phyloP scores from a whole-genome alignment of 2,797 vertebrate genomes.

The Hozukius guyotensis region DNA sequence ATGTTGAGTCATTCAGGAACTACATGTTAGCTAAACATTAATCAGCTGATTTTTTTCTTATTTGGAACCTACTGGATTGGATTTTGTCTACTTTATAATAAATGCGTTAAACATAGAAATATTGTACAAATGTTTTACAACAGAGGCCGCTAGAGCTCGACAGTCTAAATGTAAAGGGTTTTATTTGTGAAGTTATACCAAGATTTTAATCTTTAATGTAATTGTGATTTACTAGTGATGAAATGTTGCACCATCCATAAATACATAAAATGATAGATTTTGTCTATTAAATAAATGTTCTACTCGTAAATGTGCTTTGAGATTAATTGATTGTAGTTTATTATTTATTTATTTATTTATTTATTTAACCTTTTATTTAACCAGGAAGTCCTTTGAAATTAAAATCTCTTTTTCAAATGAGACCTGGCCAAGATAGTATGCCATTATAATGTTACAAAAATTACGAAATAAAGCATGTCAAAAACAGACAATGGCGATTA shows the following conservation, averaged over 20 bases:
- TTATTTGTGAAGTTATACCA: background rate
- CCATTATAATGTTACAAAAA: too few species aligned
- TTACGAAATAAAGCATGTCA: accelerated
- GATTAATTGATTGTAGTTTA: background rate
- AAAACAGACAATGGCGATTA: too few species aligned
- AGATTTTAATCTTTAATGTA: background rate
- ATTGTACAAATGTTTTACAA: background rate
- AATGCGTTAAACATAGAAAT: background rate
- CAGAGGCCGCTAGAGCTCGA: background rate
- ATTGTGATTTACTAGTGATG: background rate
- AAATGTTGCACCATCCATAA: background rate
- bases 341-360: too few species aligned
- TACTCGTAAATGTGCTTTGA: background rate
- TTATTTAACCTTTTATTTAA: too few species aligned
- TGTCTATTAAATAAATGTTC: background rate
- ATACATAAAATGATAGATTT: background rate
- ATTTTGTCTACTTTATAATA: background rate
- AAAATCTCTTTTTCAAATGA: too few species aligned
- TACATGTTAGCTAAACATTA: background rate
- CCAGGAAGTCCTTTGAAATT: too few species aligned
- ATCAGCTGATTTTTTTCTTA: background rate
- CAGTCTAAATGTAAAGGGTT: background rate
- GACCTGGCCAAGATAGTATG: too few species aligned
- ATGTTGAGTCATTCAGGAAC: background rate
- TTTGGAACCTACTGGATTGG: background rate